A percentile compares a stretch with the other conserved stretches of the same genome.
Conservation (phyloP, 2,888 invertebrate species). For the Ophion ventricosus region DNA sequence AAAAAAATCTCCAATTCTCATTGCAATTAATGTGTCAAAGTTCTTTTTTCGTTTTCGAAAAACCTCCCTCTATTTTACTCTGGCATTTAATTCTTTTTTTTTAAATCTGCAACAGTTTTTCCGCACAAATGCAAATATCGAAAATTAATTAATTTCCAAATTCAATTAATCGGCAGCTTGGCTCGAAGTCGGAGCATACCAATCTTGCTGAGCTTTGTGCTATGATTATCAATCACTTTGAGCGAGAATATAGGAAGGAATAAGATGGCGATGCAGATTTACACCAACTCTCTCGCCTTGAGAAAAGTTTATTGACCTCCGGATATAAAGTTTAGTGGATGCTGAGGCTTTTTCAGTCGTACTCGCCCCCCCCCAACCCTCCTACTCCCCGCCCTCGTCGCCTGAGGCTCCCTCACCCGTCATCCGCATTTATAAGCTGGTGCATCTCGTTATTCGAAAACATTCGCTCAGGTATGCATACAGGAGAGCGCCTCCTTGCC, state of each 20-base stretch:
- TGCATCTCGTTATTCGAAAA: slow-evolving; percentile 56
- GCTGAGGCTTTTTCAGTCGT: slow-evolving; percentile 19
- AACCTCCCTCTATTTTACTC: too few relatives aligned
- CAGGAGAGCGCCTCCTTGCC: slow-evolving; percentile 10
- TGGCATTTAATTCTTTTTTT: too few relatives aligned
- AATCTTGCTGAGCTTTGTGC: background rate
- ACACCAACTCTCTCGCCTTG: background rate
- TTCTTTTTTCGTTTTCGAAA: too few relatives aligned
- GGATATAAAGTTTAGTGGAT: slow-evolving; percentile 35
- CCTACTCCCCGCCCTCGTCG: too few relatives aligned
- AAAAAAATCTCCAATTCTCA: too few relatives aligned
- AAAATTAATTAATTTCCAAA: background rate
- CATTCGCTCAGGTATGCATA: slow-evolving; percentile 57
- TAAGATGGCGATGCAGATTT: slow-evolving; percentile 20
- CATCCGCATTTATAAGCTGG: slow-evolving; percentile 34
- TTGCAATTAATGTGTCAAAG: too few relatives aligned
- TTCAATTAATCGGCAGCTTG: background rate
- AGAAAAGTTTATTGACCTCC: slow-evolving; percentile 55
- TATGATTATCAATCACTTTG: slow-evolving; percentile 12
- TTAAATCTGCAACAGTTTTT: too few relatives aligned
- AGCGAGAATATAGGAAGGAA: background rate
- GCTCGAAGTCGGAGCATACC: background rate
- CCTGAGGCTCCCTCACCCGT: background rate
- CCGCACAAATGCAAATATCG: too few relatives aligned
- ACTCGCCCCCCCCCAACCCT: background rate